Evolutionary conservation across 2,113 vertebrate species (phyloP), one percentile per base, ranked within the genome.

Genomic region (Antechinus flavipes): DNA sequence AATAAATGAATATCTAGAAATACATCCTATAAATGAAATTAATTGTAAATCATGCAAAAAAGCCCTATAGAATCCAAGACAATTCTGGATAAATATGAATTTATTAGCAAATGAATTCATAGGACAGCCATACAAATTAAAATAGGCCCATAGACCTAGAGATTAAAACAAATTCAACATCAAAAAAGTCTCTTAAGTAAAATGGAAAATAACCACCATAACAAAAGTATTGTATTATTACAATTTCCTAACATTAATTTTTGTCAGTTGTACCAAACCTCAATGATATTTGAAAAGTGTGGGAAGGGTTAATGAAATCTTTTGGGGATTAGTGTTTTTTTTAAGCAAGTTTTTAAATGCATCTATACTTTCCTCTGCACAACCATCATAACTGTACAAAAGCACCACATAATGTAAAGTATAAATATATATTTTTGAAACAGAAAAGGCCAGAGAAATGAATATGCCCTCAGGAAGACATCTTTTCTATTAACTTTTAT

Each of bases 401-500:
- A 94, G 89, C 91, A 76, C 91, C 54, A 94, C 92, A 94, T 97
- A 95, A 97, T 47, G 84, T 92, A 92, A 94, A 94, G 30, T 90
- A 94, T 94, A 97, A 97, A 16, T 97, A 52, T 52, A 52, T 52
- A 52, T 98, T 98, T 97, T 97, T 94, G 91, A 92, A 95, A 93
- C 30, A 58, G 95, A 90, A 96, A 95, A 96, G n/a, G 68, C 93
- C 93, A 92, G 93, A 91, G 94, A 92, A 91, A 94, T 93, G 94
- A 96, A 96, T 95, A 95, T 95, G 95, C 96, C 98, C 68, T 92
- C 96, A 96, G 97, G 96, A 98, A 98, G 97, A 96, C 96, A 96
- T 96, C 95, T 97, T 97, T 98, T 92, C 97, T 95, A 96, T 97
- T 97, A 96, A 97, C 96, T 97, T 98, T 96, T 97, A 96, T 96